These are phyloP conservation scores for Anser cygnoides DNA, from an alignment of 2,113 vertebrate species.

Conservation along the genomic window DNA sequence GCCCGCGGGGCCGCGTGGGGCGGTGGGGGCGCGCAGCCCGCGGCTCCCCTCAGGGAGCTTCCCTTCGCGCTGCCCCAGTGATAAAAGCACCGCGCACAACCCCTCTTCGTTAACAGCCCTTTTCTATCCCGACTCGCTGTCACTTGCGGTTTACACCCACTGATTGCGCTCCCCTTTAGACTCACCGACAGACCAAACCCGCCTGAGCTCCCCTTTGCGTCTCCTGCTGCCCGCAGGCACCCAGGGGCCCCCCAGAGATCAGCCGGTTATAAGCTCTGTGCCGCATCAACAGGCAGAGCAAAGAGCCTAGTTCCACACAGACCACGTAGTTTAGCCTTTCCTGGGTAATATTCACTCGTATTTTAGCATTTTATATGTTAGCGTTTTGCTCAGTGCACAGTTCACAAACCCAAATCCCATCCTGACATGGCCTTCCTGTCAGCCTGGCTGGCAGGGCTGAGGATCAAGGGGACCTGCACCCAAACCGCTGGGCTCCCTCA, in stretches of 20 bases:
- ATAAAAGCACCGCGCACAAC: neutral
- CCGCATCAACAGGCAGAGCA: no score
- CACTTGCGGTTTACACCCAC: neutral
- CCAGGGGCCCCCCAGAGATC: neutral
- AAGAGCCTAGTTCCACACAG: neutral
- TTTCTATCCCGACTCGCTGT: neutral
- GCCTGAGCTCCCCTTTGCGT: accelerated
- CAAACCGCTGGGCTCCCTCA: neutral
- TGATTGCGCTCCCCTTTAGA: accelerated
- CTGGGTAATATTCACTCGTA: neutral
- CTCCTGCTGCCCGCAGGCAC: accelerated
- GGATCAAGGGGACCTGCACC: neutral
- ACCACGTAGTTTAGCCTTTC: neutral
- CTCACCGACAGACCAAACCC: neutral
- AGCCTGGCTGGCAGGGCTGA: neutral
- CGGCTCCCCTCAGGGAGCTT: neutral
- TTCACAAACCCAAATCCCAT: neutral
- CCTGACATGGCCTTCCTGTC: accelerated
- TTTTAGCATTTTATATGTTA: no score
- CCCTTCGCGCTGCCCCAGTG: no score
- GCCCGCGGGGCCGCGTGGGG: no score
- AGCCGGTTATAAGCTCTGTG: neutral
- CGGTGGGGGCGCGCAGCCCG: accelerated
- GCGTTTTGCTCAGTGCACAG: accelerated
- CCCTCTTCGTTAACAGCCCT: accelerated